These are phyloP conservation scores for Lypha dubia DNA, from an alignment of 2,888 invertebrate genomes.

Conservation along the genomic window DNA sequence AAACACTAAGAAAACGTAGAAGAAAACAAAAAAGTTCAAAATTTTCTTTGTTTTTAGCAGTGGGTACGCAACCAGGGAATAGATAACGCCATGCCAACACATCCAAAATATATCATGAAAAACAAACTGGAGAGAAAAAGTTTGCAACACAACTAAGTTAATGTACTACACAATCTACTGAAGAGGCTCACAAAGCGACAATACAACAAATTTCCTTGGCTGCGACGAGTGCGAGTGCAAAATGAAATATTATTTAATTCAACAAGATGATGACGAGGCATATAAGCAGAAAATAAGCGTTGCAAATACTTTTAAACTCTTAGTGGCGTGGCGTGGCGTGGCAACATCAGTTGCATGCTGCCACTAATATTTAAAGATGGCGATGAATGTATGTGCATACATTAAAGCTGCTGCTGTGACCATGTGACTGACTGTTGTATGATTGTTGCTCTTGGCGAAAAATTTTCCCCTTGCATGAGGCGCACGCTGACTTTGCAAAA, in stretches of 20 bases:
- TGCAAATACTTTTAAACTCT: conserved; percentile 57
- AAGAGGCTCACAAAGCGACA: conserved; percentile 28
- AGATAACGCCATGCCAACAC: conserved; percentile 45
- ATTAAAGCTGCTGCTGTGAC: conserved; percentile 33
- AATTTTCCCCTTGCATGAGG: conserved; percentile 3
- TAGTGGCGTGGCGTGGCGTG: conserved; percentile 32
- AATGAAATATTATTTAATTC: conserved; percentile 66
- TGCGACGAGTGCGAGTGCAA: conserved; percentile 13
- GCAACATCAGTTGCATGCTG: conserved; percentile 28
- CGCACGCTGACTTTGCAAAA: conserved; percentile 64
- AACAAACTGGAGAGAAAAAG: not conserved
- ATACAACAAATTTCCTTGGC: conserved; percentile 45
- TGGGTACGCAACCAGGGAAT: conserved; percentile 46
- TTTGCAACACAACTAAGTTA: not conserved
- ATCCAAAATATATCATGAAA: conserved; percentile 7
- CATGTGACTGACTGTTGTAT: conserved; percentile 50
- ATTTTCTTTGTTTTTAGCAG: not conserved
- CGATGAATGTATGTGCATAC: conserved; percentile 24
- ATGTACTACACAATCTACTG: not conserved
- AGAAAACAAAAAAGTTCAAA: not conserved
- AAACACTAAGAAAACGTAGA: not conserved
- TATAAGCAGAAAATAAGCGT: conserved; percentile 70
- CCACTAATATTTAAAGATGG: conserved; percentile 51
- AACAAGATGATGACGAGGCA: conserved; percentile 74
- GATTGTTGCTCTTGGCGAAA: conserved; percentile 47